Conservation (phyloP, 2,888 invertebrate species). For the Zaprionus bogoriensis region DNA sequence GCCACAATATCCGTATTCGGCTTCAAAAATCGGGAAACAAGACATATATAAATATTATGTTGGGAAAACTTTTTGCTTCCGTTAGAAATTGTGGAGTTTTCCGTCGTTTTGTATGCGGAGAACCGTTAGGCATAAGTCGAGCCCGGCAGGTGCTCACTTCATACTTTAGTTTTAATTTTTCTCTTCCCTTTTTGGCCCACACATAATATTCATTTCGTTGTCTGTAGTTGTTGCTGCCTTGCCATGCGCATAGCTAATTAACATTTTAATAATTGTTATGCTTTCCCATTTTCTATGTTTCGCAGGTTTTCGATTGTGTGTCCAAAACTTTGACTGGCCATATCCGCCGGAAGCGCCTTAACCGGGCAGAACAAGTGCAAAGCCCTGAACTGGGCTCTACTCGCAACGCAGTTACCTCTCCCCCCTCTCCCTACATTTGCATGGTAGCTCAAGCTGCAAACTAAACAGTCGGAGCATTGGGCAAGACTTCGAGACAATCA, state of each 20-base stretch:
- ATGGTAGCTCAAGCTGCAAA: constrained; percentile 9
- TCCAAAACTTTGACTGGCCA: constrained; percentile 60
- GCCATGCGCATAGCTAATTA: constrained; percentile 75
- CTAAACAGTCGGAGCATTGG: constrained; percentile 32
- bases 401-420: background rate
- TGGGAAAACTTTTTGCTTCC: constrained; percentile 70
- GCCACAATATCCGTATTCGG: constrained; percentile 49
- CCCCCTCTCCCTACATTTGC: background rate
- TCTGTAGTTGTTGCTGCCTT: constrained; percentile 31
- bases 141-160: constrained; percentile 30
- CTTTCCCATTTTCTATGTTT: constrained; percentile 66
- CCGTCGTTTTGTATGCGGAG: constrained; percentile 41
- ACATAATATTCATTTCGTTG: constrained; percentile 24
- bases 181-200: constrained; percentile 19
- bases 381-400: constrained; percentile 51
- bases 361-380: constrained; percentile 74
- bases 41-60: constrained; percentile 35
- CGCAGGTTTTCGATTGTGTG: constrained; percentile 65
- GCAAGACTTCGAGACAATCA: constrained; percentile 31
- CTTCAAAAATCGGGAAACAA: constrained; percentile 4
- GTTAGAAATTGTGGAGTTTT: constrained; percentile 50
- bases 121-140: constrained; percentile 51
- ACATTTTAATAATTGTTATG: constrained; percentile 64
- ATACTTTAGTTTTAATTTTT: constrained; percentile 69
- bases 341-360: constrained; percentile 79